Evolutionary conservation across 2,113 vertebrate genomes (phyloP).

Genomic region (Hippocampus barbouri): DNA sequence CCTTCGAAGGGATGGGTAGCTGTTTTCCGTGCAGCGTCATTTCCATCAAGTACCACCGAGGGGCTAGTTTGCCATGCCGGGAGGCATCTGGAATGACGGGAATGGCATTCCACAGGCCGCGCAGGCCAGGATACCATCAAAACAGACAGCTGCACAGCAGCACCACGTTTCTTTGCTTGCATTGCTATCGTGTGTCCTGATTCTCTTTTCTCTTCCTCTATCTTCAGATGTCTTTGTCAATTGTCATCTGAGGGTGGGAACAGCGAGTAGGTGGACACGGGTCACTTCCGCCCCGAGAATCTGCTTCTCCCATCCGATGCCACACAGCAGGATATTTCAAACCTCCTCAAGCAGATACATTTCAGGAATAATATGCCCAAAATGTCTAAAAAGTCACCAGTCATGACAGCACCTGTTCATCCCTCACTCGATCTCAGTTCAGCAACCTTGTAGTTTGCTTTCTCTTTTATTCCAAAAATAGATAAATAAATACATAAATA

Average conservation of each 20-base stretch:
- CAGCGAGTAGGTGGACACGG: constrained; percentile 58
- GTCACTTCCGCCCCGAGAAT: constrained; percentile 63
- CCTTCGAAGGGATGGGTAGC: constrained; percentile 21
- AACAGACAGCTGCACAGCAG: constrained; percentile 4
- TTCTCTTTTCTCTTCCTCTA: constrained; percentile 16
- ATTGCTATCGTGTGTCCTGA: not conserved
- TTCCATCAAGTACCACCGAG: not conserved
- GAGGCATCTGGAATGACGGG: constrained; percentile 28
- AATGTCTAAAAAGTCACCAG: not conserved
- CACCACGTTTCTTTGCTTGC: not conserved
- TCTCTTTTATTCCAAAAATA: not conserved
- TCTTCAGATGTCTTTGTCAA: constrained; percentile 47
- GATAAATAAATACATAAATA: not conserved
- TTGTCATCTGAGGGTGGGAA: constrained; percentile 56
- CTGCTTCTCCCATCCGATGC: constrained; percentile 53
- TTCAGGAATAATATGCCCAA: not conserved
- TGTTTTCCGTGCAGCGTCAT: constrained; percentile 9
- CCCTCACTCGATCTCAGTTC: not conserved
- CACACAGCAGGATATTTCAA: not conserved
- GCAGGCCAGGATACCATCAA: constrained; percentile 14
- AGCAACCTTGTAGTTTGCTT: not conserved
- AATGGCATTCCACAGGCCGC: constrained; percentile 21
- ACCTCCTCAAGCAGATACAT: not conserved
- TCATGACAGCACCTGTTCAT: not conserved
- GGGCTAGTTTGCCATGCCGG: not conserved